A percentile compares a stretch with the other conserved stretches of the same genome.
phyloP scores from a whole-genome alignment of 2,888 invertebrate species.

The Prionchulus punctatus region DNA sequence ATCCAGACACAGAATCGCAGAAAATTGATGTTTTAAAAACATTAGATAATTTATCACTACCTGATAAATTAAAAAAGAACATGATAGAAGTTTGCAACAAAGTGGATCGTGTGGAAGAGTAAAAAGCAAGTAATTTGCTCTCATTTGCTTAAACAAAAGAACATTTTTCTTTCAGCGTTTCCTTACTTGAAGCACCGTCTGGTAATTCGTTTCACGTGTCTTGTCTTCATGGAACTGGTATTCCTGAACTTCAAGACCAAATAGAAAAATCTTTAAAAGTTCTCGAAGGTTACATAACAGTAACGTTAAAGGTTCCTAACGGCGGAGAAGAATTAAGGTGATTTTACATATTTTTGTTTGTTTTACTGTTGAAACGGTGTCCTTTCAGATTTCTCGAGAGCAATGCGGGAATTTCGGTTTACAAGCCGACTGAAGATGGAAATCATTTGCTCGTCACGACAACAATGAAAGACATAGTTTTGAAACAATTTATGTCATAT shows the following conservation, averaged over 20 bases:
- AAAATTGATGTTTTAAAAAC: constrained; percentile 51
- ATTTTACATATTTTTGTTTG: not conserved
- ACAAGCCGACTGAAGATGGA: not conserved
- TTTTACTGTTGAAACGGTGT: not conserved
- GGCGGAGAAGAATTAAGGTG: not conserved
- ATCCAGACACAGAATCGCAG: constrained; percentile 53
- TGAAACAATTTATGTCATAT: not conserved
- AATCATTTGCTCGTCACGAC: not conserved
- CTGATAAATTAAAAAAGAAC: constrained; percentile 37
- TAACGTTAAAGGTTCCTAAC: not conserved
- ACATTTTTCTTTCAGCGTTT: not conserved
- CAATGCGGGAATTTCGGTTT: not conserved
- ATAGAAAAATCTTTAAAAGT: not conserved
- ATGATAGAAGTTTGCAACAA: constrained; percentile 60
- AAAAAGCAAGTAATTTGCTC: too few relatives aligned
- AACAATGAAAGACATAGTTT: not conserved
- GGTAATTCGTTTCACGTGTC: not conserved
- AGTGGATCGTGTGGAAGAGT: constrained; percentile 42
- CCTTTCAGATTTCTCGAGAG: constrained; percentile 6
- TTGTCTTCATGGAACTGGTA: not conserved
- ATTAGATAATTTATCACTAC: constrained; percentile 39
- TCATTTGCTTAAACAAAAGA: not conserved
- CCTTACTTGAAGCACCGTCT: too few relatives aligned
- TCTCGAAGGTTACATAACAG: not conserved
- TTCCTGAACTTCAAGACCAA: not conserved